Percentiles rank a stretch among this genome's conserved stretches.
Conservation (phyloP, 2,888 invertebrate genomes). For the Villa cingulata region DNA sequence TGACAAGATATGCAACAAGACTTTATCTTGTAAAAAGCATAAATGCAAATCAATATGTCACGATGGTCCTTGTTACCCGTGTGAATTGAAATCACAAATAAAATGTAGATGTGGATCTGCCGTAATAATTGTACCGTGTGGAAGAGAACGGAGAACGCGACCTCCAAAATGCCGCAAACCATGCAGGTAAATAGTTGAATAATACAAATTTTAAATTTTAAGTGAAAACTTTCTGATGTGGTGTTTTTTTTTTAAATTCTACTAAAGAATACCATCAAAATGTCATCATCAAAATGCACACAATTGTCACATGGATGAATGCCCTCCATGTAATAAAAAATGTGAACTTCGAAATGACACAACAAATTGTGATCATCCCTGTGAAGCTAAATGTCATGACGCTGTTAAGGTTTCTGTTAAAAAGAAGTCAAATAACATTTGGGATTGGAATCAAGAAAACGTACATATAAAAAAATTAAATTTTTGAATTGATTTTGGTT, state of each 20-base stretch:
- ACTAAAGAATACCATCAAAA: slow-evolving; percentile 50
- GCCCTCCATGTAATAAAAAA: slow-evolving; percentile 65
- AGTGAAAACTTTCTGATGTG: too few relatives aligned
- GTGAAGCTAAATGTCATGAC: slow-evolving; percentile 61
- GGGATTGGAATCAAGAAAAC: slow-evolving; percentile 46
- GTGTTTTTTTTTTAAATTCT: neutral
- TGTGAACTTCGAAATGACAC: slow-evolving; percentile 44
- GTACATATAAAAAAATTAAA: slow-evolving; percentile 25
- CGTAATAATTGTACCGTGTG: slow-evolving; percentile 70
- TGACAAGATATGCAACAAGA: slow-evolving; percentile 71
- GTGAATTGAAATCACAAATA: slow-evolving; percentile 38
- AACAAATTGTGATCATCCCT: slow-evolving; percentile 42
- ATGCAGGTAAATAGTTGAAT: slow-evolving; percentile 41
- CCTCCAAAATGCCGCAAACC: slow-evolving; percentile 63
- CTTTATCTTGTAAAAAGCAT: slow-evolving; percentile 73
- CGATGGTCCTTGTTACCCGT: slow-evolving; percentile 68
- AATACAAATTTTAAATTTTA: too few relatives aligned
- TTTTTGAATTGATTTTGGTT: neutral
- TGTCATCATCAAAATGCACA: slow-evolving; percentile 78
- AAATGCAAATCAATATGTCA: slow-evolving; percentile 69
- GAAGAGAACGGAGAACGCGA: slow-evolving; percentile 58
- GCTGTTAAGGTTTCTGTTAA: slow-evolving; percentile 50
- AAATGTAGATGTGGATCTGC: slow-evolving; percentile 74
- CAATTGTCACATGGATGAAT: slow-evolving; percentile 69
- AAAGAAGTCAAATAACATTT: slow-evolving; percentile 50